Evolutionary conservation across 2,888 invertebrate genomes (phyloP), one percentile per base, ranked within the genome.

Genomic region (Embidobia sp.): DNA sequence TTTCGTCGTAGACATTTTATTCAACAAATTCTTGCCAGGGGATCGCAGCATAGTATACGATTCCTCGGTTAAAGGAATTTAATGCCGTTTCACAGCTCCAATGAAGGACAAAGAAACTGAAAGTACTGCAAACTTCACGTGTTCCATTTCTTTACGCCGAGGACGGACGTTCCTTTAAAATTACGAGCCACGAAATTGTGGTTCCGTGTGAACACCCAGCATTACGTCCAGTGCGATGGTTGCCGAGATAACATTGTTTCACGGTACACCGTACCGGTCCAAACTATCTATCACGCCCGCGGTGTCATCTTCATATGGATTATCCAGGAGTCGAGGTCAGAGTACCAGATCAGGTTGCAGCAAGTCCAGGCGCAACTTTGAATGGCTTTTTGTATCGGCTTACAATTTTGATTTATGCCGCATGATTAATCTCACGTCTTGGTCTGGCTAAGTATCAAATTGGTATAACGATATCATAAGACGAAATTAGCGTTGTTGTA

Each of bases 161-260:
- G 18, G 48, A 49, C 13, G 42, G 10, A 46, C 42, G 31, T 37
- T 40, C 19, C 3, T 40, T 57, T 10, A 49, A 57, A 75, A 69
- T 63, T 37, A 55, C 55, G 61, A 51, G 61, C 61, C 48, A 59
- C 76, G 57, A 73, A 79, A 84, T 85, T 82, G 80, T 84, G 79
- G 81, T 81, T 81, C 81, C 81, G 83, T 81, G 83, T 78, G 82
- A 82, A 83, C 82, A 82, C 77, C 79, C 64, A n/a, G 67, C 55
- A 18, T 46, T 55, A 37, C 42, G n/a, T n/a, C 27, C 10, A 63
- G 48, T 15, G 78, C 79, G 85, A 84, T 85, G 79, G 73, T 74
- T 72, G 42, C 76, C 70, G 69, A 61, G 84, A 84, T 84, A 85
- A 81, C 81, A 84, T 85, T 85, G 80, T 79, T 73, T 73, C 61